A percentile compares a stretch with the other conserved stretches of the same genome.
Conservation (phyloP, 2,797 vertebrate genomes). For the Xyrichtys novacula region DNA sequence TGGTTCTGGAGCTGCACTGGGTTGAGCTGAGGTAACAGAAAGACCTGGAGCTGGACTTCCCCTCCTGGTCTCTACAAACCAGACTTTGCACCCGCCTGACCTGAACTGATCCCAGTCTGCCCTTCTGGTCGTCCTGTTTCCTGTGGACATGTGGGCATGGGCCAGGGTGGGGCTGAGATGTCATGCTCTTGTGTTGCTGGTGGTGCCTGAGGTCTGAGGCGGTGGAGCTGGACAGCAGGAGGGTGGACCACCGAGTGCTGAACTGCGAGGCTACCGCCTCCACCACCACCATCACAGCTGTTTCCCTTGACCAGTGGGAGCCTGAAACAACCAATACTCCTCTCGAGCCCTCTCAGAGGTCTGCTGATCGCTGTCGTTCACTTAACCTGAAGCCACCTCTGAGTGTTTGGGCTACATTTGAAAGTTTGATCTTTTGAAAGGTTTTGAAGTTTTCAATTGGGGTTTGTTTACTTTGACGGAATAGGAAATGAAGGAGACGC, state of each 20-base stretch:
- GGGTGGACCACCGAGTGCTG: conserved; percentile 88
- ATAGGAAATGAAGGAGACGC: conserved; percentile 16
- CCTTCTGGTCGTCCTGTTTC: conserved; percentile 31
- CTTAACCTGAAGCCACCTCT: conserved; percentile 22
- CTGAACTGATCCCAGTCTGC: conserved; percentile 3
- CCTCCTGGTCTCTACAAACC: not conserved
- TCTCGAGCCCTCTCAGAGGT: conserved; percentile 73
- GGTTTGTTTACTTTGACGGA: not conserved
- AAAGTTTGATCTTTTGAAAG: not conserved
- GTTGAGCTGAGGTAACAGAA: conserved; percentile 26
- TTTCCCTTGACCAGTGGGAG: conserved; percentile 76
- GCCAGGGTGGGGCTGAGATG: conserved; percentile 82
- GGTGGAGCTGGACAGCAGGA: conserved; percentile 86
- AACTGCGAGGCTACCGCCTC: conserved; percentile 73
- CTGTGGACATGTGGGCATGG: conserved; percentile 70
- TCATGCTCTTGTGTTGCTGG: conserved; percentile 92
- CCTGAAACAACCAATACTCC: conserved; percentile 40
- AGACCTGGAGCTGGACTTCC: conserved; percentile 43
- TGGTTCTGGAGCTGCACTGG: conserved; percentile 32
- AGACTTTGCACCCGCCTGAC: conserved; percentile 23
- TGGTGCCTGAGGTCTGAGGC: conserved; percentile 91
- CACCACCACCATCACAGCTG: conserved; percentile 66
- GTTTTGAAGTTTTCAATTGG: not conserved
- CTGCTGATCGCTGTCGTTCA: conserved; percentile 54
- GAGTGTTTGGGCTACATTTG: conserved; percentile 15